Percentiles rank a stretch among this genome's conserved stretches.
These are phyloP conservation scores for Platygyra sinensis DNA, from an alignment of 64 coral and sea anemone species.

Conservation along the genomic window DNA sequence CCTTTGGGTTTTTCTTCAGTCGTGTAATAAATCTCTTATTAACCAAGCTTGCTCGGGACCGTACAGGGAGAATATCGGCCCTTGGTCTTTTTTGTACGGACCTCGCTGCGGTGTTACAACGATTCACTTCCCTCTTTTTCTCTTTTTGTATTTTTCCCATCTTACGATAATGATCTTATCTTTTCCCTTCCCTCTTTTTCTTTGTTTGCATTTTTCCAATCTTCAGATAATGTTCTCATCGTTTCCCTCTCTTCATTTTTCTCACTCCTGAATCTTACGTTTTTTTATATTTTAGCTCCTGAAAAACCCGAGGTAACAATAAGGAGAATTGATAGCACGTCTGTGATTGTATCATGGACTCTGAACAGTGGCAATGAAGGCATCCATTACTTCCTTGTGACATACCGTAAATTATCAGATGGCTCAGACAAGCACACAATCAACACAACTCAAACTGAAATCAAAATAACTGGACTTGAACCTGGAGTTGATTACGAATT, in stretches of 20 bases:
- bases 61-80: too few relatives aligned
- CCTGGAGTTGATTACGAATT: constrained; percentile 49
- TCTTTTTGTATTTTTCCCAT: too few relatives aligned
- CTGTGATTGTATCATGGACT: constrained; percentile 48
- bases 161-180: not conserved
- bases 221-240: not conserved
- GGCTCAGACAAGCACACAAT: not conserved
- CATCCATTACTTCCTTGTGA: constrained; percentile 40
- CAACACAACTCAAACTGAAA: constrained; percentile 43
- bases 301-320: constrained; percentile 39
- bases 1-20: too few relatives aligned
- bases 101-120: too few relatives aligned
- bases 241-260: not conserved
- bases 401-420: not conserved
- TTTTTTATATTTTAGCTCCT: constrained; percentile 33
- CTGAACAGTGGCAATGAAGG: constrained; percentile 33
- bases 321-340: constrained; percentile 23
- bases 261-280: too few relatives aligned
- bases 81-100: too few relatives aligned
- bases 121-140: not conserved
- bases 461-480: constrained; percentile 45
- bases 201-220: too few relatives aligned
- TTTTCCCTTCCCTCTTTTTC: not conserved
- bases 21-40: too few relatives aligned
- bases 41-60: too few relatives aligned